Conservation (phyloP, 2,797 vertebrate genomes). For the Eospalax fontanierii region DNA sequence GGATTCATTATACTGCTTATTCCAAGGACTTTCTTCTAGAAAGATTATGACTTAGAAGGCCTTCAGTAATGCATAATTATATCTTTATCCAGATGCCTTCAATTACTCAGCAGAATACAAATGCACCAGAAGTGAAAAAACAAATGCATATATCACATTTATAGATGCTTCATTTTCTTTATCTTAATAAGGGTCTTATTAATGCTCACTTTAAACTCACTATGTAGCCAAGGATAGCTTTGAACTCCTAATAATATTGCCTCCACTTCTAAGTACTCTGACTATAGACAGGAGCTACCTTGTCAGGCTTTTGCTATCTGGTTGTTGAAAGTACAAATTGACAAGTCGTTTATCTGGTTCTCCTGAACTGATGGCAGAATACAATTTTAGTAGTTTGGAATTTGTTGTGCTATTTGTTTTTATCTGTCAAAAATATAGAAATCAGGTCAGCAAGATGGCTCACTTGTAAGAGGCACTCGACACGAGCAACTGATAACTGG, state of each 20-base stretch:
- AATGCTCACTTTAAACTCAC: neutral
- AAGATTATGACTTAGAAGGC: neutral
- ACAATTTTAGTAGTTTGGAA: slow-evolving; percentile 30
- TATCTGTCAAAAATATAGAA: neutral
- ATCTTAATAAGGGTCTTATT: too few relatives aligned
- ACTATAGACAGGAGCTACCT: neutral
- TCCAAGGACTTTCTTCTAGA: neutral
- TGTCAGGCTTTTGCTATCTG: neutral
- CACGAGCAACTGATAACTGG: too few relatives aligned
- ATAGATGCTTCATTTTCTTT: neutral
- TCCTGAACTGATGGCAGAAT: neutral
- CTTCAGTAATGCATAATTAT: neutral
- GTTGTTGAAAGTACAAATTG: neutral
- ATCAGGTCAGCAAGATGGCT: neutral
- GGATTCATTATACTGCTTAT: neutral
- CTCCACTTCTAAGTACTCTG: neutral
- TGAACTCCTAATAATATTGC: neutral
- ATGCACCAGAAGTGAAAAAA: neutral
- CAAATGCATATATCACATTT: neutral
- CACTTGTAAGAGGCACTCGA: neutral
- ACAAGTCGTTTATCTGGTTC: slow-evolving; percentile 25
- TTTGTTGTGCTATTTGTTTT: neutral
- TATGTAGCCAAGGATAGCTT: neutral
- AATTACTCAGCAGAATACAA: neutral
- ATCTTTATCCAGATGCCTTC: neutral